Evolutionary conservation across 2,888 invertebrate species (phyloP).

Genomic region (Tryphoninae sp.): DNA sequence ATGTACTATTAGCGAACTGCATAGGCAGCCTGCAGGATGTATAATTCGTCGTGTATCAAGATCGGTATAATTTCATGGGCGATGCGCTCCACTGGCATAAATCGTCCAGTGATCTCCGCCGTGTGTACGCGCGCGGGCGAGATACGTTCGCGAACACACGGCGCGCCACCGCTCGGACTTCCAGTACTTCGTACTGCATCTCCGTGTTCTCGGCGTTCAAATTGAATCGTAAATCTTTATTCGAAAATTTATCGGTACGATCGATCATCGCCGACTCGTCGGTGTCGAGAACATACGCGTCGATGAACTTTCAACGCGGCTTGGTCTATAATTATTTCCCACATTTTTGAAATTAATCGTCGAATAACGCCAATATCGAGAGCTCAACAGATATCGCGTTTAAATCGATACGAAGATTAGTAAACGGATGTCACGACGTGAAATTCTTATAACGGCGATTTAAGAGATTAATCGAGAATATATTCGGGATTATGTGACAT

Average conservation of each 20-base stretch:
- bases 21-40: conserved; percentile 53
- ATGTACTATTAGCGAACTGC: conserved; percentile 42
- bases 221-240: conserved; percentile 52
- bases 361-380: too few relatives aligned
- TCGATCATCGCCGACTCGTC: conserved; percentile 29
- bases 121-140: conserved; percentile 20
- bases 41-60: conserved; percentile 61
- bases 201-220: conserved; percentile 29
- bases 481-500: not conserved
- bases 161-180: not conserved
- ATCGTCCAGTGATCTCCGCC: conserved; percentile 53
- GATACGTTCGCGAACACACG: conserved; percentile 12
- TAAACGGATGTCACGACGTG: not conserved
- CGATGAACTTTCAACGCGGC: too few relatives aligned
- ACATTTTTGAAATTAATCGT: too few relatives aligned
- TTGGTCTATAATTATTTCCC: too few relatives aligned
- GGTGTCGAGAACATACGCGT: too few relatives aligned
- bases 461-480: not conserved
- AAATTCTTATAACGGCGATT: not conserved
- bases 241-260: conserved; percentile 42
- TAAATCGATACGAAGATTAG: not conserved
- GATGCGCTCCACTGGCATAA: conserved; percentile 63
- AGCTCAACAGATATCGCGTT: not conserved
- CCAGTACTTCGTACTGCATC: not conserved
- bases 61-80: conserved; percentile 64